These are phyloP conservation scores for Drosophila pseudoobscura DNA, from an alignment of 1,140 invertebrate species.

Conservation along the genomic window DNA sequence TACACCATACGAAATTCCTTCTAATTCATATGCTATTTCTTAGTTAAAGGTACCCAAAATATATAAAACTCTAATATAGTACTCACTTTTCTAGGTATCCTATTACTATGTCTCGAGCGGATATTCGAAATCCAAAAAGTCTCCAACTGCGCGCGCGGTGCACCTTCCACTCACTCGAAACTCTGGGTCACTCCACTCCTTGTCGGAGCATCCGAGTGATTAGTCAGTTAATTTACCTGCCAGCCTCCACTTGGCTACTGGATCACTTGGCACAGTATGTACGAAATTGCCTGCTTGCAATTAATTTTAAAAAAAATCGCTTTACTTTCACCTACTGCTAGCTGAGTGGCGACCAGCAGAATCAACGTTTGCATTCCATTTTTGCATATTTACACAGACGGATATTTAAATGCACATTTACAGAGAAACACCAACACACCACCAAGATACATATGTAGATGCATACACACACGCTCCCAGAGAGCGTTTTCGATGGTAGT, in stretches of 20 bases:
- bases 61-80: no score
- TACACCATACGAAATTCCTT: no score
- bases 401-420: conserved; percentile 1
- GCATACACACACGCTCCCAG: conserved; percentile 13
- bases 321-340: conserved; percentile 70
- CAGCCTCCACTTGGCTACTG: conserved; percentile 7
- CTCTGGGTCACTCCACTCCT: conserved; percentile 12
- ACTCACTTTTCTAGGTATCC: no score
- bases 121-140: conserved; percentile 18
- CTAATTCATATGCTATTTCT: no score
- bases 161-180: no score
- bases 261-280: conserved; percentile 50
- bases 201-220: conserved; percentile 23
- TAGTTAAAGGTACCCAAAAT: no score
- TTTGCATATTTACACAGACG: conserved; percentile 43
- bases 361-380: conserved; percentile 53
- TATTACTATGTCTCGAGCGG: neutral
- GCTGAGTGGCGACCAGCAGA: conserved; percentile 36
- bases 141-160: no score
- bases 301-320: conserved; percentile 70
- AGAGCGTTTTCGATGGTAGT: conserved; percentile 33
- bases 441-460: no score
- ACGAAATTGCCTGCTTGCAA: conserved; percentile 59
- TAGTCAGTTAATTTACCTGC: conserved; percentile 42
- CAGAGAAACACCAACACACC: conserved; percentile 19